Percentiles rank a stretch among this genome's conserved stretches.
These are phyloP conservation scores for Pogonomyrmex barbatus DNA, from an alignment of 1,140 invertebrate species.

Conservation along the genomic window DNA sequence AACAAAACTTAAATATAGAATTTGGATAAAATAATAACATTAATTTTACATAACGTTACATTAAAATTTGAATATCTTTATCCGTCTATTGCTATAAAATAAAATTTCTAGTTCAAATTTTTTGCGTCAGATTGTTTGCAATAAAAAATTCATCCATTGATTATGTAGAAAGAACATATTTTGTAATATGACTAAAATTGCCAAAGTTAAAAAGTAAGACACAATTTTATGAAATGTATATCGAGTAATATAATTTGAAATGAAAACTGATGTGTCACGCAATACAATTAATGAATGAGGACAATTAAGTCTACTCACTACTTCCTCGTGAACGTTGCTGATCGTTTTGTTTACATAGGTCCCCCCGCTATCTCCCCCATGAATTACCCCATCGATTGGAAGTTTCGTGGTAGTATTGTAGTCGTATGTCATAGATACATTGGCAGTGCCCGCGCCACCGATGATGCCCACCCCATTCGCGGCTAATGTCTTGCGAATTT, in stretches of 20 bases:
- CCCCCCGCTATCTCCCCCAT: conserved; percentile 16
- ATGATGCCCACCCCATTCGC: conserved; percentile 87
- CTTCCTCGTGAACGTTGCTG: conserved; percentile 73
- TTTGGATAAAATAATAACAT: neutral
- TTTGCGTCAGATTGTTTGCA: neutral
- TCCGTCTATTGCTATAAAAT: neutral
- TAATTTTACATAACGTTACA: neutral
- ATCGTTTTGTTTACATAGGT: conserved; percentile 68
- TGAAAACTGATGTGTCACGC: neutral
- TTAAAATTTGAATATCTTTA: neutral
- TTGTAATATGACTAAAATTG: neutral
- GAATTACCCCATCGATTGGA: conserved; percentile 36
- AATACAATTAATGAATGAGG: neutral
- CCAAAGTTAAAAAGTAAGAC: neutral
- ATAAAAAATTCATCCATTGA: neutral
- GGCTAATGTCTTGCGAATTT: conserved; percentile 87
- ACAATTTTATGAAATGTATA: neutral
- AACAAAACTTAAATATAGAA: neutral
- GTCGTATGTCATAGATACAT: conserved; percentile 42
- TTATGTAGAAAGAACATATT: neutral
- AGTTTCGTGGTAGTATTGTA: conserved; percentile 47
- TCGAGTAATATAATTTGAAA: conserved; percentile 5
- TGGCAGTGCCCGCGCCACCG: conserved; percentile 73
- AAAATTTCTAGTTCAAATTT: neutral
- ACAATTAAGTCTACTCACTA: conserved; percentile 74